A percentile compares a stretch with the other conserved stretches of the same genome.
Conservation (phyloP, 2,113 vertebrate species). For the Vulpes vulpes region DNA sequence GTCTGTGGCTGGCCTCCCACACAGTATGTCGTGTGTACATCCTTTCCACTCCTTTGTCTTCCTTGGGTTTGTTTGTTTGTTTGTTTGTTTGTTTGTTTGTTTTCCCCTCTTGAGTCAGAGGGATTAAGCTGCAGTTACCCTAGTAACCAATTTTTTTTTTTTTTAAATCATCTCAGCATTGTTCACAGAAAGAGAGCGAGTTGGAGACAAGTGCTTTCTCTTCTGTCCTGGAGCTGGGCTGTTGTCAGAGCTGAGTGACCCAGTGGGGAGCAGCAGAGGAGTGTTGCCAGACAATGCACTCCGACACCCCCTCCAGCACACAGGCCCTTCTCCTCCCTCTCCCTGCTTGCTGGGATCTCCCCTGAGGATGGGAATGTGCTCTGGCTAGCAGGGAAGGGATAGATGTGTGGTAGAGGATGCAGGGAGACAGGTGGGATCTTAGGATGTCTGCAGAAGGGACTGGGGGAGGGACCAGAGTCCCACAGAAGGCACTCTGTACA, state of each 20-base stretch:
- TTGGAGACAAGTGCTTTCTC: background rate
- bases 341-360: background rate
- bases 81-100: rapidly evolving
- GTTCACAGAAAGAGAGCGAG: background rate
- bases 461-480: background rate
- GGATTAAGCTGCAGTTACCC: background rate
- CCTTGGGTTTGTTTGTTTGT: background rate
- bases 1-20: background rate
- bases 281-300: background rate
- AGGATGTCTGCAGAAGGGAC: background rate
- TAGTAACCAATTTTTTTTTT: background rate
- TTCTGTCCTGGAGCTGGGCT: background rate
- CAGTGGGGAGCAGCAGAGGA: background rate
- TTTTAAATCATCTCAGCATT: background rate
- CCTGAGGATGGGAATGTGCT: background rate
- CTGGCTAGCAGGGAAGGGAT: background rate
- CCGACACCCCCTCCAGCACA: background rate
- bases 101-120: background rate
- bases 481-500: background rate
- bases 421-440: background rate
- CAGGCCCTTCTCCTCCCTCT: background rate
- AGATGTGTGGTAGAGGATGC: background rate
- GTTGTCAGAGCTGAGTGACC: background rate
- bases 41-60: background rate
- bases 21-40: background rate